Percentiles rank a stretch among this genome's conserved stretches.
Conservation (phyloP, 2,113 vertebrate genomes). For the Ageneiosus marmoratus region DNA sequence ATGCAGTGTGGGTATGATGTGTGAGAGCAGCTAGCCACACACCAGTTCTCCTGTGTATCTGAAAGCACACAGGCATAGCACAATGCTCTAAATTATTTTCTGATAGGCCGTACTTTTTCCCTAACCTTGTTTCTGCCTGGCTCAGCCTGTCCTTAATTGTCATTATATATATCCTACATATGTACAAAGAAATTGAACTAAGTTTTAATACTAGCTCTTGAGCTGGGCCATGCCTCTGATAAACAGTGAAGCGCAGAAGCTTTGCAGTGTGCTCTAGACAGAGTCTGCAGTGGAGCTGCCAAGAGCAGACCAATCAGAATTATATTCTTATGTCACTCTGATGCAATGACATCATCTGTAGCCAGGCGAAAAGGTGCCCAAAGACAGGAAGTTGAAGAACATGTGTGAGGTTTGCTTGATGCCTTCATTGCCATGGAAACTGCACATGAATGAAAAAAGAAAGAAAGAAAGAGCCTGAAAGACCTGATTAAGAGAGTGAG, state of each 20-base stretch:
- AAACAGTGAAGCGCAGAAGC: conserved; percentile 12
- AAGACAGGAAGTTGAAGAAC: conserved; percentile 66
- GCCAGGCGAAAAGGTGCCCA: conserved; percentile 69
- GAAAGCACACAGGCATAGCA: not conserved
- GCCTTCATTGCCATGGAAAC: conserved; percentile 74
- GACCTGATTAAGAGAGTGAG: conserved; percentile 3
- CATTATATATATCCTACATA: conserved; percentile 28
- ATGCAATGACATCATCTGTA: conserved; percentile 76
- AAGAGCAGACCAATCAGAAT: conserved; percentile 54
- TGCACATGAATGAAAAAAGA: conserved; percentile 57
- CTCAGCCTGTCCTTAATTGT: conserved; percentile 4
- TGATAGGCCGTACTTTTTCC: conserved; percentile 9
- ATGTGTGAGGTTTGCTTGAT: conserved; percentile 57
- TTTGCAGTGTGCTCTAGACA: conserved; percentile 35
- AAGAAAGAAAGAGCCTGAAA: conserved; percentile 42
- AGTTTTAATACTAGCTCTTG: not conserved
- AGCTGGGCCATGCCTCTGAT: conserved; percentile 17
- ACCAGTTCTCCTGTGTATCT: conserved; percentile 9
- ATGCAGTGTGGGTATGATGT: conserved; percentile 32
- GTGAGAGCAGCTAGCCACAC: conserved; percentile 20
- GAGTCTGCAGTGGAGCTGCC: conserved; percentile 34
- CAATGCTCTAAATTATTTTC: not conserved
- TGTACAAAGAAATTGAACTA: not conserved
- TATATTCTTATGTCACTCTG: conserved; percentile 60
- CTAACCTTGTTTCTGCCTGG: conserved; percentile 22